These are phyloP conservation scores for Catonia carolina DNA, from an alignment of 2,888 invertebrate genomes.

Conservation along the genomic window DNA sequence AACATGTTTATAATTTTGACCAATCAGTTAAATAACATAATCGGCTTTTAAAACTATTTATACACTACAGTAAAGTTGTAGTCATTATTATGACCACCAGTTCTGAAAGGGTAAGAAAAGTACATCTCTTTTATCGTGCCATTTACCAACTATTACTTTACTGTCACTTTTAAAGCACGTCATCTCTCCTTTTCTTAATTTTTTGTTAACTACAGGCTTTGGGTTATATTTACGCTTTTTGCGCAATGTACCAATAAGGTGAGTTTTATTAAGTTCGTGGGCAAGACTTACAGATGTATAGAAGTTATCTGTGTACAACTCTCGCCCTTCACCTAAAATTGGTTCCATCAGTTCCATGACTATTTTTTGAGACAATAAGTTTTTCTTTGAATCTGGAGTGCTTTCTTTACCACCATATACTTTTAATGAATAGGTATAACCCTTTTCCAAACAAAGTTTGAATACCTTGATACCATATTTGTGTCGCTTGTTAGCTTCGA, in stretches of 20 bases:
- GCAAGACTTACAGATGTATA: neutral
- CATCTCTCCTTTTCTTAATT: neutral
- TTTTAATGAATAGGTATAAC: neutral
- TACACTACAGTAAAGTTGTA: too few relatives aligned
- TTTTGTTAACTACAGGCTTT: neutral
- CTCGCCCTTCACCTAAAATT: neutral
- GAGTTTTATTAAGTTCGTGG: neutral
- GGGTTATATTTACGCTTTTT: neutral
- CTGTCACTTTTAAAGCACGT: too few relatives aligned
- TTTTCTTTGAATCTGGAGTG: neutral
- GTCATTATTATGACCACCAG: too few relatives aligned
- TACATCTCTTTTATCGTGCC: too few relatives aligned
- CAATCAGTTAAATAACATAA: too few relatives aligned
- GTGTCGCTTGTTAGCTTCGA: neutral
- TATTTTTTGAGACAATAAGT: neutral
- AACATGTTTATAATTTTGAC: too few relatives aligned
- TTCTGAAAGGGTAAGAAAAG: too few relatives aligned
- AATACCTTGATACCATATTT: neutral
- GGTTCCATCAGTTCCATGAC: neutral
- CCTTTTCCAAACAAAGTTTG: neutral
- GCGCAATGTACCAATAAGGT: neutral
- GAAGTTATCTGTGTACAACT: neutral
- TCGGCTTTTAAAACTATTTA: too few relatives aligned
- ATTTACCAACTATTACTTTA: too few relatives aligned
- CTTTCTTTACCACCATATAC: constrained; percentile 1